These are phyloP conservation scores for Notarius lentiginosus DNA, from an alignment of 2,113 vertebrate genomes.

Conservation along the genomic window DNA sequence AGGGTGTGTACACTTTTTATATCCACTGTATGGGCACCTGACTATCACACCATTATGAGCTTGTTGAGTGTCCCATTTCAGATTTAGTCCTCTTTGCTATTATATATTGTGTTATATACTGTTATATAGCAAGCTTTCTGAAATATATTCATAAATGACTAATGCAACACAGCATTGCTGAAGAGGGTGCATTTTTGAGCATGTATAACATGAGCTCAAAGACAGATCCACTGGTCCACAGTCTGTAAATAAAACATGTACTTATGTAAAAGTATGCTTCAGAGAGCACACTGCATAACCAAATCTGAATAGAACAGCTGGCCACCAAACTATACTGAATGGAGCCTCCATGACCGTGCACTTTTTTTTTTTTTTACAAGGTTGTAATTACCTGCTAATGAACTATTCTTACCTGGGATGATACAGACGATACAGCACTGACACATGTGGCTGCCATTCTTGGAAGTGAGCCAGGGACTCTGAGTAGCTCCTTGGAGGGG, in stretches of 20 bases:
- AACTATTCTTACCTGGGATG: conserved; percentile 3
- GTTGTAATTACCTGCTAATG: conserved; percentile 30
- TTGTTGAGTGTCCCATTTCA: no score
- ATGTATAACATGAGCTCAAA: not conserved
- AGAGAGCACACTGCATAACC: not conserved
- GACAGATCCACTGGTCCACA: not conserved
- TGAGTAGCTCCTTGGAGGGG: conserved; percentile 1
- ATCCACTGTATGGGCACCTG: no score
- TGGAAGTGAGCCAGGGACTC: conserved; percentile 27
- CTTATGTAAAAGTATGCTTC: not conserved
- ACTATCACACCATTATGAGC: no score
- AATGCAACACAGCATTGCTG: no score
- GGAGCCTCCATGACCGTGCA: not conserved
- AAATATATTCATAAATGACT: no score
- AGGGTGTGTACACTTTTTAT: no score
- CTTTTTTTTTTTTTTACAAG: conserved; percentile 7
- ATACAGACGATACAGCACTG: not conserved
- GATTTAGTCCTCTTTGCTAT: no score
- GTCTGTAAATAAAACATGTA: not conserved
- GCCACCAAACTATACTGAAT: not conserved
- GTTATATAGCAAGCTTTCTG: no score
- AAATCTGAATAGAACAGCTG: conserved; percentile 3
- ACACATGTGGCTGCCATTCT: conserved; percentile 14
- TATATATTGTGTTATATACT: no score
- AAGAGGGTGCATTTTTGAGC: not conserved